Base-by-base conservation (phyloP, 2,113 vertebrate genomes). In the Eubucco bourcierii region DNA sequence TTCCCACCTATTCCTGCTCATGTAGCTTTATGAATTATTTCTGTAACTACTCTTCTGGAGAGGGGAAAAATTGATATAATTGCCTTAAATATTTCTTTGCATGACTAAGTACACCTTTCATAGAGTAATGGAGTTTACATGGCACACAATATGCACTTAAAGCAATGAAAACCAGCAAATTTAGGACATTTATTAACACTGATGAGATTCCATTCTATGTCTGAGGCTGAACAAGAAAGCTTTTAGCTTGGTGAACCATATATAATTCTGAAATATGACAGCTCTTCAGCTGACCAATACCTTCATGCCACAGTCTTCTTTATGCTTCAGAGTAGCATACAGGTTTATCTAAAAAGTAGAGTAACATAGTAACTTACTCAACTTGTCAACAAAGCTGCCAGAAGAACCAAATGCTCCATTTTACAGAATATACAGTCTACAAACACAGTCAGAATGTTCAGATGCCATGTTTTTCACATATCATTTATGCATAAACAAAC, bases 171-270 rank as follows among this genome's bases (percentile, higher is more conserved):
- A 90, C 16, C 25, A 93, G 27, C 75, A 94, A 84, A 96, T 93
- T 85, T 52, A 61, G 19, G n/a, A 71, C 88, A 94, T 94, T 92
- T 93, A 58, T 85, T 96, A 94, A 79, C 80, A 85, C 17, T 17
- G 0, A 81, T 80, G 85, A 92, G 34, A 86, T 66, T 79, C 85
- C 60, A 83, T 77, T 68, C 33, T 68, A 68, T 47, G 25, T 55
- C 33, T 72, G n/a, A 50, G 52, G 66, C 65, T 77, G 80, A 90
- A 74, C 29, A 92, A 50, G 88, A 94, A 97, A 95, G 94, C 92
- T 98, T 97, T 98, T 97, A 97, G 94, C 94, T 77, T 92, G 66
- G 31, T 97, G 96, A 97, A 97, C 94, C 94, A 58, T 79, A 92
- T 78, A 81, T 97, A 97, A 97, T 96, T 92, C 71, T 93, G 58